These are phyloP conservation scores for Circaetus gallicus DNA, from an alignment of 2,113 vertebrate genomes.

Conservation along the genomic window DNA sequence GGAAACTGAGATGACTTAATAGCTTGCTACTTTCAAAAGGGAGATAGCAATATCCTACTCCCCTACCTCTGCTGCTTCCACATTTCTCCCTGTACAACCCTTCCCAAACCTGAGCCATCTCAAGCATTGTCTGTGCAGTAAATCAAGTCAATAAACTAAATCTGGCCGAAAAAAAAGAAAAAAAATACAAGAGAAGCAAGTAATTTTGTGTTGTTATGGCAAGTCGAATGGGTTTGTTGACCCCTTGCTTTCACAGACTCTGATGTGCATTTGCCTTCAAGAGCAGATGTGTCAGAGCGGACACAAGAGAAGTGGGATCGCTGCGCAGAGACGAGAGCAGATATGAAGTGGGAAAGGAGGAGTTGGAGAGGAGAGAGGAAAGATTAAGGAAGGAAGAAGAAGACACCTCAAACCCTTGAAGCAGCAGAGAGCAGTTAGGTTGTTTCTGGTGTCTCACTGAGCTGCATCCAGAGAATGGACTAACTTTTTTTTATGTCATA, in stretches of 20 bases:
- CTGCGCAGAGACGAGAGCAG: background rate
- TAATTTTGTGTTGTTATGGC: background rate
- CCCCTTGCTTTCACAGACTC: background rate
- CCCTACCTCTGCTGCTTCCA: background rate
- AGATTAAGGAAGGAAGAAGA: background rate
- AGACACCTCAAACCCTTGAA: rapidly evolving
- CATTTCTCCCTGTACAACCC: background rate
- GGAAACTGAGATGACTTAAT: background rate
- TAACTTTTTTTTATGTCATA: background rate
- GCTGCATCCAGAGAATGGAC: background rate
- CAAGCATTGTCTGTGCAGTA: background rate
- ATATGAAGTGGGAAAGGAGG: background rate
- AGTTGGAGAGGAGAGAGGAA: background rate
- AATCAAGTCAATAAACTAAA: background rate
- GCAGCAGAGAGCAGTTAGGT: background rate
- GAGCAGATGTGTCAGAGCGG: background rate
- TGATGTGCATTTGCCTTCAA: background rate
- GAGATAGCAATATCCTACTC: background rate
- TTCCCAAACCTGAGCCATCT: background rate
- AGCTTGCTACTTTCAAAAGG: background rate
- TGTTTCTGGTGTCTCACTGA: background rate
- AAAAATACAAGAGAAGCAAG: background rate
- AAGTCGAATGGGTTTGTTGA: background rate
- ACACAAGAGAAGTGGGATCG: background rate
- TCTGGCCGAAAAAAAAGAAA: background rate